phyloP scores from a whole-genome alignment of 1,140 invertebrate species.

The Drosophila sechellia region DNA sequence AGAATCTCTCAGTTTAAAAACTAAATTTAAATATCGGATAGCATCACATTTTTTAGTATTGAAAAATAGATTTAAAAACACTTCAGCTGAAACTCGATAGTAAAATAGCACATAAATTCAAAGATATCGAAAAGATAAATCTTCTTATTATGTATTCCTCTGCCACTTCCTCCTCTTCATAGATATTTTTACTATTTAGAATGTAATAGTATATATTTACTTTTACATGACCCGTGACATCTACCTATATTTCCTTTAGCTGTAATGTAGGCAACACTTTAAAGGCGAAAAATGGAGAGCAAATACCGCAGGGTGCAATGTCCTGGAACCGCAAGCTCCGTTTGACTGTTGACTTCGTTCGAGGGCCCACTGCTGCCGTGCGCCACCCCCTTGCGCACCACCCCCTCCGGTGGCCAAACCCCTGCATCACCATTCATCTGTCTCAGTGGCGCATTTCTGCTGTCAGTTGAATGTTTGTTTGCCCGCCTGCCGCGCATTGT shows the following conservation, averaged over 20 bases:
- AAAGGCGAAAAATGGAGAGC: slow-evolving; percentile 32
- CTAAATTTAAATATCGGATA: too few species aligned
- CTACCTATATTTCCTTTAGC: neutral
- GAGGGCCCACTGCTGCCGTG: neutral
- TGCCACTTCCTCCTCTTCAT: neutral
- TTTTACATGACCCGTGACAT: too few species aligned
- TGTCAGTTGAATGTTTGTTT: slow-evolving; percentile 68
- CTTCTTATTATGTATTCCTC: neutral
- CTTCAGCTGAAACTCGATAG: too few species aligned
- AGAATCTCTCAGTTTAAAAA: too few species aligned
- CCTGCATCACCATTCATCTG: slow-evolving; percentile 46
- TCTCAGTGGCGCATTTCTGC: slow-evolving; percentile 49
- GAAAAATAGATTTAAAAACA: too few species aligned
- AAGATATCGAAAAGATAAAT: neutral
- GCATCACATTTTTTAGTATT: too few species aligned
- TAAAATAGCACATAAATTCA: neutral
- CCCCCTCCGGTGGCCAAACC: slow-evolving; percentile 1
- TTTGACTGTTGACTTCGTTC: slow-evolving; percentile 68
- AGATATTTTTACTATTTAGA: neutral
- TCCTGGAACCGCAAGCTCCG: slow-evolving; percentile 60
- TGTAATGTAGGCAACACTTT: slow-evolving; percentile 51
- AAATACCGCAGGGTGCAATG: slow-evolving; percentile 63
- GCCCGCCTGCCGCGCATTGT: slow-evolving; percentile 74
- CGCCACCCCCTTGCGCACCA: slow-evolving; percentile 15
- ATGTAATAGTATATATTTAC: neutral